Base-by-base conservation (phyloP, 2,113 vertebrate species). In the Xiphias gladius region DNA sequence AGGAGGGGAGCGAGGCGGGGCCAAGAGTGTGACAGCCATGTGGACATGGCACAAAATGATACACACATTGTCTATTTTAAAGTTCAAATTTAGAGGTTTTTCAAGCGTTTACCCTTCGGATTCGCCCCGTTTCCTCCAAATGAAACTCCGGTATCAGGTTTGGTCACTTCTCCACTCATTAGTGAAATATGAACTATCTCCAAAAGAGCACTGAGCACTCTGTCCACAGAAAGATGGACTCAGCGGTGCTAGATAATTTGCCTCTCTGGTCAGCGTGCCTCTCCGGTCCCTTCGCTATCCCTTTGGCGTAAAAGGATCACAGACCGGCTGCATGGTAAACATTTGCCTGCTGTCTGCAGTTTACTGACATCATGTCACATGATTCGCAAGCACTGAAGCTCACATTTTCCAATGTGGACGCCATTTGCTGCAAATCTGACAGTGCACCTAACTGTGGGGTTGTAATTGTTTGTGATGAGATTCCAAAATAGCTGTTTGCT, bases 121-220 rank as follows among this genome's bases (percentile, higher is more conserved):
- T 73, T 81, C 54, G 39, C 74, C 77, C 71, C 70, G n/a, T 72
- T 87, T 80, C 71, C 75, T 80, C 35, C 79, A 63, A 82, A 91
- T 88, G 68, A 80, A 81, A 83, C 81, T 79, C 66, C 59, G 70
- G 59, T 80, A 85, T 86, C 63, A 16, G 73, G 63, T 88, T 73
- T 59, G 82, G 77, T 83, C 80, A 43, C 48, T 69, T 77, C 62
- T 72, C 80, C 81, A 64, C 88, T 78, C 84, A 39, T n/a, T 0
- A 26, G 80, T 84, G 86, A 88, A 88, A 90, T 64, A 79, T 77
- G 90, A 90, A 83, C 86, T 57, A 20, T 22, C 78, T 79, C 24
- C 39, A 59, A 64, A 55, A 78, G 43, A 82, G 71, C 76, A 7
- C 48, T 59, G 73, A 84, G 55, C 80, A 54, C 80, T 84, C 72